phyloP scores from a whole-genome alignment of 2,113 vertebrate genomes.

The Chamaetylas fuelleborni region DNA sequence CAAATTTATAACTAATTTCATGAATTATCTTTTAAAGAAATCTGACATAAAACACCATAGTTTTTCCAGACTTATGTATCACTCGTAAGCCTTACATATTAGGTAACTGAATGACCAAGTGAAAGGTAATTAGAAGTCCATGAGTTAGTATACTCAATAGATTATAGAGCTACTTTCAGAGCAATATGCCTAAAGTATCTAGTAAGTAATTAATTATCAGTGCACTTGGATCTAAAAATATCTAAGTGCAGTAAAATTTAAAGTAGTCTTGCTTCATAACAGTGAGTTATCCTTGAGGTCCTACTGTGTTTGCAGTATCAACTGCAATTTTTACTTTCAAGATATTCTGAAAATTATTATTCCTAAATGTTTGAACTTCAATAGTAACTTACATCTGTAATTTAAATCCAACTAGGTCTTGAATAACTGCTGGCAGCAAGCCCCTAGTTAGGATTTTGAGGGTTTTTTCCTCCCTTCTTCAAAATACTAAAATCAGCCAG shows the following conservation, averaged over 20 bases:
- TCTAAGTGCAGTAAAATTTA: background rate
- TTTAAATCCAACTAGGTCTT: conserved; percentile 14
- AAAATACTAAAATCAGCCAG: conserved; percentile 14
- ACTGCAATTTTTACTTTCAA: background rate
- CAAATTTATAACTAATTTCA: background rate
- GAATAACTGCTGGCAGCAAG: conserved; percentile 54
- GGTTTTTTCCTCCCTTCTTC: background rate
- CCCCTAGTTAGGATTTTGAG: background rate
- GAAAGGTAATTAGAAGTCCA: background rate
- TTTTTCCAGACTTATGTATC: background rate
- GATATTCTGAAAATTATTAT: conserved; percentile 41
- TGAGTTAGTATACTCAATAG: background rate
- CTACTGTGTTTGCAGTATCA: background rate
- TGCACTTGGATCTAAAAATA: background rate
- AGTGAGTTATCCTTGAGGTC: background rate
- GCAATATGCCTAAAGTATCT: background rate
- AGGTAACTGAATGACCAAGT: background rate
- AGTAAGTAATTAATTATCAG: background rate
- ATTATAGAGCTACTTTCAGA: conserved; percentile 5
- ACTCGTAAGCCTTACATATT: background rate
- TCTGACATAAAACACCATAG: background rate
- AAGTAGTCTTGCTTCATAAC: background rate
- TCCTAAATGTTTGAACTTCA: conserved; percentile 29
- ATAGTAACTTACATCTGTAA: conserved; percentile 7
- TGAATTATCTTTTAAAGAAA: background rate